Conservation (phyloP, 2,113 vertebrate genomes). For the Callopanchax toddi region DNA sequence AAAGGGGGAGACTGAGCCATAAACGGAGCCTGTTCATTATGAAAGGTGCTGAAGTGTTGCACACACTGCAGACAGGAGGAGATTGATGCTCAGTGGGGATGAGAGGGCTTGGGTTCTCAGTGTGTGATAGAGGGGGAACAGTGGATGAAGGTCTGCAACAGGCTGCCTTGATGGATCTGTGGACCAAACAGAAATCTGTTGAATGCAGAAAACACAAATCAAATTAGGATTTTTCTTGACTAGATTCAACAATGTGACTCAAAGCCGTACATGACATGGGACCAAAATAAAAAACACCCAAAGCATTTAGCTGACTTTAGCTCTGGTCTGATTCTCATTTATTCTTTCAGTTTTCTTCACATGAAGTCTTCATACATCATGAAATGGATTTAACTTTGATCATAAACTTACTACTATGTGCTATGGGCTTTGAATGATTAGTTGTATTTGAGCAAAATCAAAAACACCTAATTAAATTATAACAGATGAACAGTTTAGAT, state of each 20-base stretch:
- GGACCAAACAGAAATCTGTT: not conserved
- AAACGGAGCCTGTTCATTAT: constrained; percentile 65
- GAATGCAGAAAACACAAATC: constrained; percentile 2
- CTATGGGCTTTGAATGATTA: no score
- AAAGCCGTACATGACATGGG: no score
- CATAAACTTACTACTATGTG: no score
- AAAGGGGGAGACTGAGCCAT: constrained; percentile 67
- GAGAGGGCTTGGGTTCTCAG: constrained; percentile 51
- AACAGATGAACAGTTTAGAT: no score
- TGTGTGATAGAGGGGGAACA: constrained; percentile 19
- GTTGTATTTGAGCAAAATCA: no score
- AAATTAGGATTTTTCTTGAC: not conserved
- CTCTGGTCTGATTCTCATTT: no score
- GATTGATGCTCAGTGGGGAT: constrained; percentile 64
- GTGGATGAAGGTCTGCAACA: constrained; percentile 52
- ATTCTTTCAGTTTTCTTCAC: no score
- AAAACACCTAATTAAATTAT: no score
- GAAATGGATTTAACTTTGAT: no score
- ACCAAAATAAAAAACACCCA: no score
- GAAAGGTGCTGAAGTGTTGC: constrained; percentile 67
- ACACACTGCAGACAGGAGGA: constrained; percentile 36
- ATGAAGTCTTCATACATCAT: no score
- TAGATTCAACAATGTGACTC: not conserved
- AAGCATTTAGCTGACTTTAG: no score
- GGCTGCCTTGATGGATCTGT: constrained; percentile 30